Evolutionary conservation across 1,140 invertebrate species (phyloP).

Genomic region (Drosophila orosa): DNA sequence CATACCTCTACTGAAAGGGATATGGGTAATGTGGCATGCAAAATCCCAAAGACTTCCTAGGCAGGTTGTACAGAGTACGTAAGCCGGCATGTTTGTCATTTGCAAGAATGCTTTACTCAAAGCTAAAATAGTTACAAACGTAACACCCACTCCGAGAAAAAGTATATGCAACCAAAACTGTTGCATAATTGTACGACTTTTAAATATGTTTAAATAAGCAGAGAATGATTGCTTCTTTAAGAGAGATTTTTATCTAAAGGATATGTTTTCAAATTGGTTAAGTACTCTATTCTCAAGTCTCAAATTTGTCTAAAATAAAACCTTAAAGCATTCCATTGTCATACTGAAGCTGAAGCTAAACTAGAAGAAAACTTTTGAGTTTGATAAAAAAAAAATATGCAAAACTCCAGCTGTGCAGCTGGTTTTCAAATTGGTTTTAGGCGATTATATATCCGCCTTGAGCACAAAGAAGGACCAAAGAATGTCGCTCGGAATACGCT

Average conservation of each 20-base stretch:
- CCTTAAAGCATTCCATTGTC: background rate
- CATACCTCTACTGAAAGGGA: slow-evolving; percentile 15
- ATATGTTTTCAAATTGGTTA: no score
- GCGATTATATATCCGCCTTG: slow-evolving; percentile 22
- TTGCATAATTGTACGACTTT: background rate
- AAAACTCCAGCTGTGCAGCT: slow-evolving; percentile 6
- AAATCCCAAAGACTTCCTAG: slow-evolving; percentile 25
- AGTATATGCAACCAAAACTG: background rate
- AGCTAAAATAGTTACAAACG: background rate
- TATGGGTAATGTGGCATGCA: slow-evolving; percentile 29
- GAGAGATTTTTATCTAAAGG: background rate
- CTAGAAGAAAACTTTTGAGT: background rate
- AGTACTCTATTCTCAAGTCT: no score
- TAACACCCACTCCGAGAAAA: background rate
- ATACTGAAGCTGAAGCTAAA: background rate
- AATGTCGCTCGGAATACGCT: slow-evolving; percentile 11
- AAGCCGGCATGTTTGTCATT: slow-evolving; percentile 24
- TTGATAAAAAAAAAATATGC: background rate
- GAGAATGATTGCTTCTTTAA: background rate
- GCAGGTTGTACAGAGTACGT: slow-evolving; percentile 19
- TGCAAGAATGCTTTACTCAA: slow-evolving; percentile 11
- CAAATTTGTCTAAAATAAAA: background rate
- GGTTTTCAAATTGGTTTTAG: slow-evolving; percentile 5
- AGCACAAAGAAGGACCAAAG: slow-evolving; percentile 12
- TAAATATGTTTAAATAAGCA: background rate